Evolutionary conservation across 2,113 vertebrate genomes (phyloP), one percentile per base, ranked within the genome.

Genomic region (Dinomys branickii): DNA sequence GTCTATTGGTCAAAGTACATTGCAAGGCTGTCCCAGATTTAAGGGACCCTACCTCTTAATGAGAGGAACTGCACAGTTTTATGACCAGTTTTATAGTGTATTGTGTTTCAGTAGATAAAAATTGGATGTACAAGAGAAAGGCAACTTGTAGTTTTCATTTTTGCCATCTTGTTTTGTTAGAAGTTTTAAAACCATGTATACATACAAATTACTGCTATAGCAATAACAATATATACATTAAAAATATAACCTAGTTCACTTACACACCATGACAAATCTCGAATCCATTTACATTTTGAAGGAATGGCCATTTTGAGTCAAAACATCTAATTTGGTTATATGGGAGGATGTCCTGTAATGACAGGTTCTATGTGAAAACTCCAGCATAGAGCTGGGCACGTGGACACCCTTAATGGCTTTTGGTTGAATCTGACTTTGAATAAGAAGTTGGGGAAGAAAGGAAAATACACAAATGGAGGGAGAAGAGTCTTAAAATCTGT

Each of bases 201-300:
- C 1, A 54, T 17, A 44, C 0, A n/a, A 4, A 61, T 86, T 92
- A 65, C 47, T 88, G 73, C 38, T 78, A 65, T 47, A 80, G 73
- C 56, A 59, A 35, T 81, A 58, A 50, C 58, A 30, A 82, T 35
- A 38, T 54, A 69, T 30, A 89, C n/a, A 67, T 59, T 65, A 90
- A 86, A 50, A 97, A 84, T 90, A 85, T 58, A 35, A 95, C 3
- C 33, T 24, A 88, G 24, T 52, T 86, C 75, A 80, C n/a, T 96
- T 94, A 73, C 12, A 83, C 7, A 30, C 28, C 13, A 65, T 22
- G 24, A 77, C 88, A 84, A 73, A 50, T 93, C 44, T 54, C 0
- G 35, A 91, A 71, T 75, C 9, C 35, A 65, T 16, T 77, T 38
- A 63, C 52, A 87, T 81, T 77, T 85, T 33, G 14, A 94, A 90